Percentiles rank a stretch among this genome's conserved stretches.
Conservation (phyloP, 2,113 vertebrate species). For the Pipra filicauda region DNA sequence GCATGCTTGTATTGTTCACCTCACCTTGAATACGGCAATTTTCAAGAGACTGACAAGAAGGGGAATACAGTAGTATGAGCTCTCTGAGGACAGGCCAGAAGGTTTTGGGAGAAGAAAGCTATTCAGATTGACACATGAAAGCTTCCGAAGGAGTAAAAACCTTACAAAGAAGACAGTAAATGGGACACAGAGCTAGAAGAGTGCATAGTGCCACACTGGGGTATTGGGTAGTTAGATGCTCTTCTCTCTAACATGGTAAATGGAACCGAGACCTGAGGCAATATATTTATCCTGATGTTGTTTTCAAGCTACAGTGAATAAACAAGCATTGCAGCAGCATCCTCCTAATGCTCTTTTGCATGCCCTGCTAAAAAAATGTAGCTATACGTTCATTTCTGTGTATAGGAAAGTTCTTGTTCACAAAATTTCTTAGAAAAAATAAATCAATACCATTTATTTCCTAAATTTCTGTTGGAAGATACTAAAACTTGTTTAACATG, state of each 20-base stretch:
- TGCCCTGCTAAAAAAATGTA: background rate
- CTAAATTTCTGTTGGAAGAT: background rate
- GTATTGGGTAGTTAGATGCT: background rate
- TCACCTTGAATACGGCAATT: background rate
- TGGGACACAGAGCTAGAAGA: background rate
- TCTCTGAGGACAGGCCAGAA: background rate
- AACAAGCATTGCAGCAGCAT: background rate
- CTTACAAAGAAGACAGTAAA: background rate
- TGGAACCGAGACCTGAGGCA: background rate
- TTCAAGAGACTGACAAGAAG: background rate
- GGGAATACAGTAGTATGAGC: background rate
- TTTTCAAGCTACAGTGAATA: background rate
- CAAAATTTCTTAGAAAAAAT: background rate
- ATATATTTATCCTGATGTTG: background rate
- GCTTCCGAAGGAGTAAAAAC: background rate
- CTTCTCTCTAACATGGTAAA: background rate
- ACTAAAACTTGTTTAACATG: background rate
- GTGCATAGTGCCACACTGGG: background rate
- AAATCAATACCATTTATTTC: background rate
- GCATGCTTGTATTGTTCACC: background rate
- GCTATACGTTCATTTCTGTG: background rate
- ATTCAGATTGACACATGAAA: background rate
- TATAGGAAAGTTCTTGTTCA: background rate
- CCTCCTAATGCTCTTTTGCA: background rate
- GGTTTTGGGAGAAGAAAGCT: background rate